These are phyloP conservation scores for Lithobates pipiens DNA, from an alignment of 2,797 vertebrate species.

Conservation along the genomic window DNA sequence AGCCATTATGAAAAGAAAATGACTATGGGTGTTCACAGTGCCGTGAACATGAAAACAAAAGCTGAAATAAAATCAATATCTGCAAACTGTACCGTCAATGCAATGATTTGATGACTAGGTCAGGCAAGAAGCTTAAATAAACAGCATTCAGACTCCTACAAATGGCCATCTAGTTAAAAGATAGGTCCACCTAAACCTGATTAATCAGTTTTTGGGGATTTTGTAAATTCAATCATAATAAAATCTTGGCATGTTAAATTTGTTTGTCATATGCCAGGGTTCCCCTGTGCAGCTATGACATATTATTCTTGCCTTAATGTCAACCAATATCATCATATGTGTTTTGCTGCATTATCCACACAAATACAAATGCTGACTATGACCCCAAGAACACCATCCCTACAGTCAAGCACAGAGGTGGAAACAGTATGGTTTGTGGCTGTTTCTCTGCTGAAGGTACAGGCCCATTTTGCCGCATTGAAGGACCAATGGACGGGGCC, in stretches of 20 bases:
- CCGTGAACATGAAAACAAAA: conserved; percentile 7
- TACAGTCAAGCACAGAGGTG: no score
- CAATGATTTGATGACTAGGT: background rate
- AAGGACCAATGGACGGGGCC: no score
- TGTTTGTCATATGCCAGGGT: no score
- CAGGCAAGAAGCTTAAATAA: background rate
- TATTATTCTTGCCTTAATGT: background rate
- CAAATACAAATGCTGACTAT: background rate
- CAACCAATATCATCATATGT: background rate
- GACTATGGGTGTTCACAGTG: background rate
- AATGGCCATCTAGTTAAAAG: background rate
- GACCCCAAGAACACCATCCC: no score
- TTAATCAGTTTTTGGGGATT: background rate
- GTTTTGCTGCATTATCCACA: background rate
- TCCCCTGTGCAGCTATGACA: background rate
- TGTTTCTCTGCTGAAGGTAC: no score
- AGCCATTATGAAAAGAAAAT: conserved; percentile 12
- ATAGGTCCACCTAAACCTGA: background rate
- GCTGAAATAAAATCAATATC: background rate
- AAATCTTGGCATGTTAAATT: no score
- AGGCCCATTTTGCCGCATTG: no score
- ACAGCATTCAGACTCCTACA: background rate
- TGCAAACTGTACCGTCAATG: background rate
- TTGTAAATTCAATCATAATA: no score
- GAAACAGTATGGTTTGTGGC: no score